Conservation (phyloP, 2,797 vertebrate species). For the Ambastaia sidthimunki region DNA sequence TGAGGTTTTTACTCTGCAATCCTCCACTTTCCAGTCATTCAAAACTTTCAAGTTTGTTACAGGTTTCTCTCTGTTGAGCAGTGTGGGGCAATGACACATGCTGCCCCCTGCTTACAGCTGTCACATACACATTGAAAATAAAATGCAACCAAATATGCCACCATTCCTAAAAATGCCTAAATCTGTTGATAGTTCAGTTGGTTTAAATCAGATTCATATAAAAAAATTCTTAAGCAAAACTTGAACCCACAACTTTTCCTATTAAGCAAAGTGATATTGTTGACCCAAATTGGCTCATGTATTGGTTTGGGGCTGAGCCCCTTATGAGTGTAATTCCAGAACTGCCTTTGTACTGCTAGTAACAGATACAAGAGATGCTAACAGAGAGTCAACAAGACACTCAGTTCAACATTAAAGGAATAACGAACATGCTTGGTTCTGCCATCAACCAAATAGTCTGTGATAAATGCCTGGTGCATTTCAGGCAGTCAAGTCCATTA, state of each 20-base stretch:
- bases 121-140: too few relatives aligned
- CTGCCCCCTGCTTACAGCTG: too few relatives aligned
- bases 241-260: background rate
- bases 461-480: slow-evolving; percentile 20
- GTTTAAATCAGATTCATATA: too few relatives aligned
- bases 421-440: background rate
- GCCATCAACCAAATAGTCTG: background rate
- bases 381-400: background rate
- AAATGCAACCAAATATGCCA: too few relatives aligned
- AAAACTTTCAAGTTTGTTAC: too few relatives aligned
- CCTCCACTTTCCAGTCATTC: too few relatives aligned
- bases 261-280: background rate
- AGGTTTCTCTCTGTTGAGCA: too few relatives aligned
- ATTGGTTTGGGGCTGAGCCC: background rate
- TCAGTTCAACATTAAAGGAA: background rate
- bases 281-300: background rate
- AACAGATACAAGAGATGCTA: background rate
- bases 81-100: too few relatives aligned
- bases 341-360: too few relatives aligned
- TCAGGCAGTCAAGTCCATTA: slow-evolving; percentile 15
- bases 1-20: background rate
- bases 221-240: too few relatives aligned
- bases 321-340: background rate
- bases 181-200: too few relatives aligned
- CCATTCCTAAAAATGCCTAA: too few relatives aligned